A percentile compares a stretch with the other conserved stretches of the same genome.
phyloP scores from a whole-genome alignment of 1,140 invertebrate species.

The Drosophila saltans region DNA sequence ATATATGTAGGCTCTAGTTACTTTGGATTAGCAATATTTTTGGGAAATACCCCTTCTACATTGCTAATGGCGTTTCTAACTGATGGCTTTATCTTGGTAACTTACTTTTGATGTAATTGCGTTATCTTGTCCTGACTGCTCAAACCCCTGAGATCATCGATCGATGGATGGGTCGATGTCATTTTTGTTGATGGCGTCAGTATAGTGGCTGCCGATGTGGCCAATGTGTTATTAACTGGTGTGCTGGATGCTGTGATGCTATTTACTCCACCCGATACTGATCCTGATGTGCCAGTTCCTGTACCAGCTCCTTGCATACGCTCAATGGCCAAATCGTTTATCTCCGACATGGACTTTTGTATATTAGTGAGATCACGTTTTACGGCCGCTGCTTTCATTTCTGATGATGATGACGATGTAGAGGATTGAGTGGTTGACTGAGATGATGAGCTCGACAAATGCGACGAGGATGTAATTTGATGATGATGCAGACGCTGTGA shows the following conservation, averaged over 20 bases:
- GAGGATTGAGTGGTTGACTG: constrained; percentile 73
- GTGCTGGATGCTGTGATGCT: constrained; percentile 21
- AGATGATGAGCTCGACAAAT: constrained; percentile 60
- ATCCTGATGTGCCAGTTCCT: background rate
- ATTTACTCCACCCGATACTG: constrained; percentile 10
- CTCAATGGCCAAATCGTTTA: constrained; percentile 85
- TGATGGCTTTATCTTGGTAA: background rate
- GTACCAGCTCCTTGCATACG: constrained; percentile 41
- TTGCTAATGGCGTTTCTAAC: too few relatives aligned
- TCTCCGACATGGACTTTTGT: constrained; percentile 90
- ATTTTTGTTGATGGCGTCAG: constrained; percentile 39
- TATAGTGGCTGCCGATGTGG: constrained; percentile 27
- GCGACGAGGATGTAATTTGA: constrained; percentile 83
- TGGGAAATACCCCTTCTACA: background rate
- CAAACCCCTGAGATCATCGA: constrained; percentile 83
- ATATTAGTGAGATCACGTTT: constrained; percentile 90
- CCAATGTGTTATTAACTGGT: constrained; percentile 44
- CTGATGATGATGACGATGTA: constrained; percentile 84
- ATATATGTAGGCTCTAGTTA: background rate
- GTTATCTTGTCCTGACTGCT: constrained; percentile 84
- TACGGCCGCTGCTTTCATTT: constrained; percentile 88
- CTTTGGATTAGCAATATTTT: background rate
- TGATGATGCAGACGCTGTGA: constrained; percentile 84
- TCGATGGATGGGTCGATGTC: constrained; percentile 64
- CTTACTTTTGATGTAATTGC: constrained; percentile 84